A percentile compares a stretch with the other conserved stretches of the same genome.
These are phyloP conservation scores for Helicoverpa assulta DNA, from an alignment of 2,888 invertebrate genomes.

Conservation along the genomic window DNA sequence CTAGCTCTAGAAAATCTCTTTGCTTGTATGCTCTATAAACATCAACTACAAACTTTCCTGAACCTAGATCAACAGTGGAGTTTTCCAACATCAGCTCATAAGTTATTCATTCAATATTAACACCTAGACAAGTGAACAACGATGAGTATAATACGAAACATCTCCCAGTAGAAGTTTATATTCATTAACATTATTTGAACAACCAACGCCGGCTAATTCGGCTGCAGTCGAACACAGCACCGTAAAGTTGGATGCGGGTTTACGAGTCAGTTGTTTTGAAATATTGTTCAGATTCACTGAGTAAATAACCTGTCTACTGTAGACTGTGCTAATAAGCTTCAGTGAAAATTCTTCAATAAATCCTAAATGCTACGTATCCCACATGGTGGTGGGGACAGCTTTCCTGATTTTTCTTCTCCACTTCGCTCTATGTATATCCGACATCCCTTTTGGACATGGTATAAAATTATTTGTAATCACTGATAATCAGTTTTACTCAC, in stretches of 20 bases:
- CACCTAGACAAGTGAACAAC: neutral
- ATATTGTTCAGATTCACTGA: conserved; percentile 39
- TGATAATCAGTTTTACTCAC: too few species aligned
- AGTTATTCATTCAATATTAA: neutral
- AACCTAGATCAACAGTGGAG: too few species aligned
- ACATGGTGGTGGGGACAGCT: too few species aligned
- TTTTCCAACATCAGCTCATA: neutral
- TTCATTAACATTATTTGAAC: conserved; percentile 21
- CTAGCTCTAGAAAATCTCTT: neutral
- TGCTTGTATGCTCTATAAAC: neutral
- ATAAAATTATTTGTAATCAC: too few species aligned
- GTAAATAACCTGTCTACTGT: conserved; percentile 15
- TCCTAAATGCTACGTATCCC: too few species aligned
- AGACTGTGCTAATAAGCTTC: conserved; percentile 1
- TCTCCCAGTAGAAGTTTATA: conserved; percentile 15
- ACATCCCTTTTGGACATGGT: too few species aligned
- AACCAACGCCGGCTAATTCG: conserved; percentile 29
- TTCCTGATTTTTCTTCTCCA: too few species aligned
- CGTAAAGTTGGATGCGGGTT: conserved; percentile 34
- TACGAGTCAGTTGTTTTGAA: conserved; percentile 46
- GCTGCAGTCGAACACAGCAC: conserved; percentile 36
- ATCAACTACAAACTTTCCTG: neutral
- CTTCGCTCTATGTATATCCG: too few species aligned
- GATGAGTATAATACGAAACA: conserved; percentile 1
- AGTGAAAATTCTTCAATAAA: too few species aligned